Percentiles rank a stretch among this genome's conserved stretches.
Conservation (phyloP, 2,888 invertebrate genomes). For the Schizaphis graminum region DNA sequence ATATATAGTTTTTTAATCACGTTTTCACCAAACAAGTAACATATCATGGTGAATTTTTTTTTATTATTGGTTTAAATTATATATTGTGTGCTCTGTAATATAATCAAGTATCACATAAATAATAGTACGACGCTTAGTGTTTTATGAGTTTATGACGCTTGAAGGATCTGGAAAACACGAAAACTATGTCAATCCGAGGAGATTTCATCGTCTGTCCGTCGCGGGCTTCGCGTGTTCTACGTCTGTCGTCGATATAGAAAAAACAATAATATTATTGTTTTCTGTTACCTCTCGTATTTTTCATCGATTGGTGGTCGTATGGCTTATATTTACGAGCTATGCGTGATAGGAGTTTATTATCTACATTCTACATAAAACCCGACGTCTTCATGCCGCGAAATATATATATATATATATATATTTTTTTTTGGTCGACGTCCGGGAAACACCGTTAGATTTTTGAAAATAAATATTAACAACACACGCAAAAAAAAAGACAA, state of each 20-base stretch:
- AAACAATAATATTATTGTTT: slow-evolving; percentile 15
- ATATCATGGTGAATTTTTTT: not conserved
- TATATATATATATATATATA: not conserved
- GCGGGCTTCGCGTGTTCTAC: not conserved
- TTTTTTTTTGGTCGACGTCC: not conserved
- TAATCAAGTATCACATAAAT: not conserved
- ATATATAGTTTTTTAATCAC: not conserved
- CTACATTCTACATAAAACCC: not conserved
- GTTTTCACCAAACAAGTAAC: not conserved
- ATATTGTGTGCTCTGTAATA: not conserved
- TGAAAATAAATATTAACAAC: not conserved
- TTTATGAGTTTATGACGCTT: not conserved
- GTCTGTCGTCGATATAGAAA: not conserved
- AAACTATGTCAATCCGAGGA: not conserved
- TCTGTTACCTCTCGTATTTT: not conserved
- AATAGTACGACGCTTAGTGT: not conserved
- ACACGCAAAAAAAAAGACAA: not conserved
- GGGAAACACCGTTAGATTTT: not conserved
- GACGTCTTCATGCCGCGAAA: not conserved
- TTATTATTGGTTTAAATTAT: not conserved
- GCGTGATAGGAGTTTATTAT: not conserved
- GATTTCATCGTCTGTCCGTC: slow-evolving; percentile 20
- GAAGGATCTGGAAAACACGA: not conserved
- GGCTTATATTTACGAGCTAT: not conserved
- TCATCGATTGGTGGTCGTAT: not conserved